Evolutionary conservation across 2,888 invertebrate species (phyloP), one percentile per base, ranked within the genome.

Genomic region (Nomada flava): DNA sequence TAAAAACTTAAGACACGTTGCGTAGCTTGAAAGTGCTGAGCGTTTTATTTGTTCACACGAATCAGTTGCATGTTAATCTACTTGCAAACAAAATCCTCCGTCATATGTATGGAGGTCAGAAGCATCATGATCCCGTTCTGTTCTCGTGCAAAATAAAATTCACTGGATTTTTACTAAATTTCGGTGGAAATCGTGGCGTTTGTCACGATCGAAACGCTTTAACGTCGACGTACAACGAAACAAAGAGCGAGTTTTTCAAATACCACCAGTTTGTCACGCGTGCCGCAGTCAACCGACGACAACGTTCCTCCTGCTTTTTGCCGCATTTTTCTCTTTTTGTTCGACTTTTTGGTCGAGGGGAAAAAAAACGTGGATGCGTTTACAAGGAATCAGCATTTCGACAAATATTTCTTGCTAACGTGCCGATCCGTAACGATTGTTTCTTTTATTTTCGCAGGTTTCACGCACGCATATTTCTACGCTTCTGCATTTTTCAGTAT

Each of bases 361-460:
- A 42, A 10, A 26, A 69, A 44, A 57, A 26, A n/a, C 13, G n/a
- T 7, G 72, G 29, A 55, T 26, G 15, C 52, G 53, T 72, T 64
- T 55, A 26, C 55, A 55, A 47, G 64, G 65, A 55, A 73, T 73
- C 65, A 65, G 55, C 64, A 65, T 73, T 73, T 20, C 65, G n/a
- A 44, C 65, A 73, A 73, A 73, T 44, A 73, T 73, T 73, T 65
- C 55, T 15, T 10, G 44, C 10, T 11, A 65, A 55, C 72, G 1
- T 26, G 18, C 26, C 18, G 72, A 73, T 73, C 44, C 29, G 65
- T 65, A 57, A 73, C 72, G 65, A 65, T 47, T 73, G 44, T 73
- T 73, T 73, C 64, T 57, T 73, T 55, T 47, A 26, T 64, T 47
- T 26, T 47, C 44, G 53, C 15, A 44, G 55, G 3, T 29, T 73